Conservation (phyloP, 1,140 invertebrate genomes). For the Ptiloglossa arizonensis region DNA sequence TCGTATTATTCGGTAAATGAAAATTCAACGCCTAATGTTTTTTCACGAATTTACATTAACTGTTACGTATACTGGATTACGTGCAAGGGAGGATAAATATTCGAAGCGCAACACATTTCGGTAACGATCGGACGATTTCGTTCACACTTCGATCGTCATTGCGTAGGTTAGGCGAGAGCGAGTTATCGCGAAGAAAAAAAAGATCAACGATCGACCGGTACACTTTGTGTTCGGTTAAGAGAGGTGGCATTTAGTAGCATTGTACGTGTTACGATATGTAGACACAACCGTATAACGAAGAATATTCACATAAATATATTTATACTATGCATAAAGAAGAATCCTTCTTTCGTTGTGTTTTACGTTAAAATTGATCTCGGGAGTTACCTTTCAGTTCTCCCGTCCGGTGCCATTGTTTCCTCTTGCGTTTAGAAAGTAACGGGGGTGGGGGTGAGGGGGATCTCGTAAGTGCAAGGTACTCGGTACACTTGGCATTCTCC, state of each 20-base stretch:
- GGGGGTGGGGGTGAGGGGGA: too few relatives aligned
- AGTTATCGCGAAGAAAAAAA: constrained; percentile 25
- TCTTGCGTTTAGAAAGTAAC: constrained; percentile 1
- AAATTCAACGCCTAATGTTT: constrained; percentile 9
- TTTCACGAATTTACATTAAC: background rate
- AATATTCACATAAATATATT: constrained; percentile 66
- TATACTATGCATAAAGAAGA: constrained; percentile 54
- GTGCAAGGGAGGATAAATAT: too few relatives aligned
- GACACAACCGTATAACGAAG: constrained; percentile 50
- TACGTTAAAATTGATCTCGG: background rate
- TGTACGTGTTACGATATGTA: constrained; percentile 55
- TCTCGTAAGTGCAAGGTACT: background rate
- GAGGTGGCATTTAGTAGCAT: constrained; percentile 61
- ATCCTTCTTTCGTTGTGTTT: background rate
- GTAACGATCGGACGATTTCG: background rate
- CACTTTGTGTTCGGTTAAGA: constrained; percentile 37
- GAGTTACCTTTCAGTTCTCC: background rate
- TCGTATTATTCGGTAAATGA: constrained; percentile 11
- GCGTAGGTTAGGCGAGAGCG: background rate
- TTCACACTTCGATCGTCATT: background rate
- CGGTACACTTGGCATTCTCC: constrained; percentile 6
- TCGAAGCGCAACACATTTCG: background rate
- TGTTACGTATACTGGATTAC: constrained; percentile 11
- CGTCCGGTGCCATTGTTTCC: background rate
- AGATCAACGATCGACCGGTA: constrained; percentile 37